Evolutionary conservation across 2,888 invertebrate species (phyloP).

Genomic region (Drosophila anomalata): DNA sequence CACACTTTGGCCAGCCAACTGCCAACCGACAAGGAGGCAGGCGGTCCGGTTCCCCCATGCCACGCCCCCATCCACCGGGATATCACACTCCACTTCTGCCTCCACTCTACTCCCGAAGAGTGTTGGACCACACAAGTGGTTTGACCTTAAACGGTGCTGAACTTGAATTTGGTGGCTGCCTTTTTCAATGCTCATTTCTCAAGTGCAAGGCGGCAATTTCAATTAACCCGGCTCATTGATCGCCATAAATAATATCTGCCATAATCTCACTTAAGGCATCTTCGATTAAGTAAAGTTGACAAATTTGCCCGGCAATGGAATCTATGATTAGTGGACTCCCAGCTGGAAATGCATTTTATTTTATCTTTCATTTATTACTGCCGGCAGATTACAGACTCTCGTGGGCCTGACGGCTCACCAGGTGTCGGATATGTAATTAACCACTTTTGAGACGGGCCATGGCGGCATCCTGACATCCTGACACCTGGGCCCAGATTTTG

Average conservation of each 20-base stretch:
- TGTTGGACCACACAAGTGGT: slow-evolving; percentile 74
- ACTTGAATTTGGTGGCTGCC: slow-evolving; percentile 59
- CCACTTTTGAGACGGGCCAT: slow-evolving; percentile 30
- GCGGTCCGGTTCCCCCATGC: slow-evolving; percentile 17
- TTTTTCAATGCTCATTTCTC: slow-evolving; percentile 16
- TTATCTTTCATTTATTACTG: slow-evolving; percentile 1
- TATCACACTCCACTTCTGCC: neutral
- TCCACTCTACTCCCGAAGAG: neutral
- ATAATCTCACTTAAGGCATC: slow-evolving; percentile 44
- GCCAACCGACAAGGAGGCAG: slow-evolving; percentile 52
- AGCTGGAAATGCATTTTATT: slow-evolving; percentile 14
- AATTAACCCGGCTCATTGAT: slow-evolving; percentile 59
- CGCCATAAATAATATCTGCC: slow-evolving; percentile 40
- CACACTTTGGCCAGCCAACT: slow-evolving; percentile 70
- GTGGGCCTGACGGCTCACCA: slow-evolving; percentile 19
- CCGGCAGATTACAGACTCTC: slow-evolving; percentile 7
- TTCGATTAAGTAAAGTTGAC: slow-evolving; percentile 51
- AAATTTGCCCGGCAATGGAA: slow-evolving; percentile 51
- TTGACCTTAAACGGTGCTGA: slow-evolving; percentile 71
- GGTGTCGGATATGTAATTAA: slow-evolving; percentile 60
- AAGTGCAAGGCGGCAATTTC: slow-evolving; percentile 57
- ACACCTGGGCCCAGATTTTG: slow-evolving; percentile 47
- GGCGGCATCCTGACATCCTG: slow-evolving; percentile 57
- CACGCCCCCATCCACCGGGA: slow-evolving; percentile 4
- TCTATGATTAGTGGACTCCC: slow-evolving; percentile 48